Percentiles rank a stretch among this genome's conserved stretches.
Evolutionary conservation across 2,797 vertebrate species (phyloP).

Genomic region (Sternotherus odoratus): DNA sequence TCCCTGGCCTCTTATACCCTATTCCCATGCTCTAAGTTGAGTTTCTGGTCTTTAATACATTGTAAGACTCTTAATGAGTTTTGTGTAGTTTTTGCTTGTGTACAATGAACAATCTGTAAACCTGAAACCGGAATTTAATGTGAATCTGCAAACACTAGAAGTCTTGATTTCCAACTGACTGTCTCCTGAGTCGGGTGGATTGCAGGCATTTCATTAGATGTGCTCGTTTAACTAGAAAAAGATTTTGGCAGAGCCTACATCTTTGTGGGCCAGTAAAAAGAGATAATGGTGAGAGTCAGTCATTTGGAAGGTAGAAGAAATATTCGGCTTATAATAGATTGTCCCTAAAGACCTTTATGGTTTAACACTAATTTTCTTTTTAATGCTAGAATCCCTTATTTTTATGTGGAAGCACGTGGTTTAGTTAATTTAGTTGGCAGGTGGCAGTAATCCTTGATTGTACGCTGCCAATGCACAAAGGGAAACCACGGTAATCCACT

Average conservation of each 20-base stretch:
- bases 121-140: constrained; percentile 17
- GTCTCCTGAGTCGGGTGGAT: not conserved
- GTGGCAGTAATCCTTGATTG: constrained; percentile 56
- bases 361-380: constrained; percentile 71
- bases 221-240: constrained; percentile 22
- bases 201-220: constrained; percentile 18
- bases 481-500: constrained; percentile 63
- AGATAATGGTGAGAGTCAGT: constrained; percentile 29
- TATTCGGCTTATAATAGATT: not conserved
- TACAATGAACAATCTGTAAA: not conserved
- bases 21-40: not conserved
- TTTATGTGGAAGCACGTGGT: constrained; percentile 42
- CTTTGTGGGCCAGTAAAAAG: constrained; percentile 45
- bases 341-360: constrained; percentile 27
- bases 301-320: constrained; percentile 22
- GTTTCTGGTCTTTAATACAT: not conserved
- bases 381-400: constrained; percentile 56
- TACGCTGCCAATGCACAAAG: constrained; percentile 62
- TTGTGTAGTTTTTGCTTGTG: not conserved
- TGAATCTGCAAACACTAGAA: not conserved
- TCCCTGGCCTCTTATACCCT: no score
- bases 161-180: not conserved
- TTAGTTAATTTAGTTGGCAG: constrained; percentile 61
- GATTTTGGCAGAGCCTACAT: not conserved
- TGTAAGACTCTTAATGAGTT: not conserved